Base-by-base conservation (phyloP, 1,140 invertebrate species). In the Drosophila gunungcola region DNA sequence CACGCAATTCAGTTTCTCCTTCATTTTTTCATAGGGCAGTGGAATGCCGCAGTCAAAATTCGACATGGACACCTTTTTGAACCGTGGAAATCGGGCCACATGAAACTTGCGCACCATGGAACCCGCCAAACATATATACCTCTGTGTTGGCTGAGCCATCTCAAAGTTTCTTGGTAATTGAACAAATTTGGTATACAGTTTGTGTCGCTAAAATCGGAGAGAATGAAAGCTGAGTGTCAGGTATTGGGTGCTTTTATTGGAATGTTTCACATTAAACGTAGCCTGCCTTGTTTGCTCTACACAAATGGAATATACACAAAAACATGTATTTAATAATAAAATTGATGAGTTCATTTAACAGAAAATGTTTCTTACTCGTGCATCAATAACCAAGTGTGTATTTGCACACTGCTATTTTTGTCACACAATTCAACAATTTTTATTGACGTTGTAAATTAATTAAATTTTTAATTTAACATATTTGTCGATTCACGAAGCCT, bases 21-120 rank as follows among this genome's bases (percentile, higher is more conserved):
- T 92, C 3, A 99, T 92, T 83, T 97, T 97, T 48, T 98, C 96
- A 92, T 99, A 99, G 0, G 98, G 98, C 65, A 99, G 95, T 95
- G 6, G 92, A 91, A 39, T 94, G 1, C 32, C 93, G 13, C 94
- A 93, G 91, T 99, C 98, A 93, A 99, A 98, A 93, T 97, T 98
- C 85, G 98, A 99, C 96, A 99, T 97, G 4, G 98, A 95, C 60
- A 98, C 97, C 83, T 76, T 67, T 1, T 27, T 3, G 7, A 12
- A 21, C 2, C 36, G 12, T 4, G 65, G 65, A 57, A 25, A 29
- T 1, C 25, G 32, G 21, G 52, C 34, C 5, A 36, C 9, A 16
- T 72, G 68, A 13, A 72, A 38, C 2, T 29, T 39, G 0, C 65
- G 42, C 29, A 56, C 27, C 68, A 72, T 49, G 27, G 68, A 36